A percentile compares a stretch with the other conserved stretches of the same genome.
phyloP scores from a whole-genome alignment of 2,797 vertebrate species.

The Lindbergichthys nudifrons region DNA sequence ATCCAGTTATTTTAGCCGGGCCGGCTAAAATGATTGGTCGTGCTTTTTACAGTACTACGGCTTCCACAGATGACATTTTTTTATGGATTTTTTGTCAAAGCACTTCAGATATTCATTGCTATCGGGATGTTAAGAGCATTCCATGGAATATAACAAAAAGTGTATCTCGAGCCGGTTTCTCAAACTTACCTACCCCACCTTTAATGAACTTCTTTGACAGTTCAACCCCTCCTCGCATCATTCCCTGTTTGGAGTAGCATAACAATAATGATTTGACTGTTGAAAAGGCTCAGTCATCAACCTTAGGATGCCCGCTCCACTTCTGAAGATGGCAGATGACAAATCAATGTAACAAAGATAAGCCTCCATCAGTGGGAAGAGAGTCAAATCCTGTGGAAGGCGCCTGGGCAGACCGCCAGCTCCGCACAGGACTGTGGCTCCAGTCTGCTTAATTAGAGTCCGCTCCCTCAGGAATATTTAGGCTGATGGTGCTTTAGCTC shows the following conservation, averaged over 20 bases:
- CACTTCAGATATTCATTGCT: too few relatives aligned
- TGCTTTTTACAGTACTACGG: too few relatives aligned
- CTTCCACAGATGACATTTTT: too few relatives aligned
- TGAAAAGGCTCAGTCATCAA: constrained; percentile 63
- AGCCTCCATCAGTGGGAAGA: constrained; percentile 63
- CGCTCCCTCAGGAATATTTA: constrained; percentile 74
- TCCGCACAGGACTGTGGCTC: constrained; percentile 66
- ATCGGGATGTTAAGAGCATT: too few relatives aligned
- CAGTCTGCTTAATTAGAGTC: constrained; percentile 78
- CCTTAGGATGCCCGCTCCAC: constrained; percentile 45
- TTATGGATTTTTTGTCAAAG: too few relatives aligned
- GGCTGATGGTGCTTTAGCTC: constrained; percentile 64
- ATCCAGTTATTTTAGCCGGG: too few relatives aligned
- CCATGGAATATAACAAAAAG: too few relatives aligned
- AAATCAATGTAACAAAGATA: constrained; percentile 66
- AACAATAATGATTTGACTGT: constrained; percentile 58
- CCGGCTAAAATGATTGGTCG: too few relatives aligned
- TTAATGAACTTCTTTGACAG: constrained; percentile 32
- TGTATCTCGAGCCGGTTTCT: too few relatives aligned
- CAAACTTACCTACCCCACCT: too few relatives aligned
- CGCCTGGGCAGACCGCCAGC: constrained; percentile 71
- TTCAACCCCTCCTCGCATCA: constrained; percentile 44
- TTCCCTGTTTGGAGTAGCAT: constrained; percentile 21
- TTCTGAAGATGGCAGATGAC: constrained; percentile 60
- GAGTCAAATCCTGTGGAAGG: constrained; percentile 73